These are phyloP conservation scores for Melanerpes formicivorus DNA, from an alignment of 2,113 vertebrate species.

Conservation along the genomic window DNA sequence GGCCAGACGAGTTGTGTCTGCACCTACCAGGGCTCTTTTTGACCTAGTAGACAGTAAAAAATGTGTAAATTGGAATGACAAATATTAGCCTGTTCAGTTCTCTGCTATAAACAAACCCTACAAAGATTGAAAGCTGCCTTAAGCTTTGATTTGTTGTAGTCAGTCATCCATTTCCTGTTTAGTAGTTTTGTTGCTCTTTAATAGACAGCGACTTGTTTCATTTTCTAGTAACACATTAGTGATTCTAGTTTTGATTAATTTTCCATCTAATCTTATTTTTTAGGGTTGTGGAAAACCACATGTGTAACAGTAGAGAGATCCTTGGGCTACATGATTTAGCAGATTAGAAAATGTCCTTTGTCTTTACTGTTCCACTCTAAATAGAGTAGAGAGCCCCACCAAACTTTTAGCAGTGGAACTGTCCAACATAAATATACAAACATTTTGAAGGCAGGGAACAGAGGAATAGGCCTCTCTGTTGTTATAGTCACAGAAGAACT, in stretches of 20 bases:
- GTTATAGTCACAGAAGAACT: neutral
- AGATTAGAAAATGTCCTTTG: slow-evolving; percentile 23
- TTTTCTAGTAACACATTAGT: slow-evolving; percentile 30
- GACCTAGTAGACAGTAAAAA: slow-evolving; percentile 10
- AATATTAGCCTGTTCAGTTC: slow-evolving; percentile 18
- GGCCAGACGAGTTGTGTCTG: neutral
- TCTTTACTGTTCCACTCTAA: neutral
- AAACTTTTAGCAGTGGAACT: neutral
- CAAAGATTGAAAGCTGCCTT: slow-evolving; percentile 32
- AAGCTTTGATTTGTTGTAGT: slow-evolving; percentile 34
- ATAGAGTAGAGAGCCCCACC: neutral
- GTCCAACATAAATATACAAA: neutral
- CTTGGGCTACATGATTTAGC: neutral
- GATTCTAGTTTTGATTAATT: slow-evolving; percentile 31
- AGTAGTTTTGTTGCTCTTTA: slow-evolving; percentile 35
- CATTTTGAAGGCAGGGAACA: neutral
- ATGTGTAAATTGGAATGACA: neutral
- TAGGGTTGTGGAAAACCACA: neutral
- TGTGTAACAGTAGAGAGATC: neutral
- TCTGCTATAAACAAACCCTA: slow-evolving; percentile 29
- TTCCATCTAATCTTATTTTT: neutral
- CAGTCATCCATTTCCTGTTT: slow-evolving; percentile 30
- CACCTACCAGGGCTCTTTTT: neutral
- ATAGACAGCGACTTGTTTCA: slow-evolving; percentile 18
- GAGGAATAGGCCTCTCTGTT: neutral